Base-by-base conservation (phyloP, 1,140 invertebrate species). In the Temnothorax longispinosus region DNA sequence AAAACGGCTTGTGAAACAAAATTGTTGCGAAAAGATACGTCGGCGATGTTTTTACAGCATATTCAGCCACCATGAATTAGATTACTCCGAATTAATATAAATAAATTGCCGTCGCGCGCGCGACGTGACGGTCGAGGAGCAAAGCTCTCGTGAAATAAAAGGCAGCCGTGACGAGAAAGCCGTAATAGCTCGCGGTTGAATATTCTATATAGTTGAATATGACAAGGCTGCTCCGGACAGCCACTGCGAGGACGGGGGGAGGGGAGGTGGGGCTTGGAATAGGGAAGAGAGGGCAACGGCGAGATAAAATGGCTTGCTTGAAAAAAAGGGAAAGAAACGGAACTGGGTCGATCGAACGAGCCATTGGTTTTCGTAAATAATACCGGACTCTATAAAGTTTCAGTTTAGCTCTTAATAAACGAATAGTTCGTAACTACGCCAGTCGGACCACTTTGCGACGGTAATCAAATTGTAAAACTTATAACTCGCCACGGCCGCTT, bases 391-490 rank as follows among this genome's bases (percentile, higher is more conserved):
- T 15, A 11, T 38, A 13, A 74, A 84, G 69, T 84, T 74, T 27
- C 52, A 38, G 27, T 60, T 41, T 81, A 27, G 10, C 35, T 81
- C 38, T 60, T 84, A 84, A 84, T 75, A 75, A 41, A 56, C n/a
- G 32, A 84, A 71, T 74, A 74, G 69, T 62, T 82, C 8, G 18
- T 62, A 84, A 62, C 41, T 74, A 38, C 44, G 8, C 4, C 67
- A 56, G 27, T 41, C 7, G 65, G 58, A 50, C n/a, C 52, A 44
- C 50, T 81, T 86, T 44, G 38, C 76, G 85, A 58, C 52, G n/a
- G n/a, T 86, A 69, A 86, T 78, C 58, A 85, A 86, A 86, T 69
- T 80, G 85, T 69, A 50, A 86, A 86, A 86, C 76, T 86, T 69
- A 32, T 81, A 81, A 86, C 78, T 86, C 64, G 64, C 44, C 47